A percentile compares a stretch with the other conserved stretches of the same genome.
Evolutionary conservation across 2,113 vertebrate genomes (phyloP).

Genomic region (Myxocyprinus asiaticus): DNA sequence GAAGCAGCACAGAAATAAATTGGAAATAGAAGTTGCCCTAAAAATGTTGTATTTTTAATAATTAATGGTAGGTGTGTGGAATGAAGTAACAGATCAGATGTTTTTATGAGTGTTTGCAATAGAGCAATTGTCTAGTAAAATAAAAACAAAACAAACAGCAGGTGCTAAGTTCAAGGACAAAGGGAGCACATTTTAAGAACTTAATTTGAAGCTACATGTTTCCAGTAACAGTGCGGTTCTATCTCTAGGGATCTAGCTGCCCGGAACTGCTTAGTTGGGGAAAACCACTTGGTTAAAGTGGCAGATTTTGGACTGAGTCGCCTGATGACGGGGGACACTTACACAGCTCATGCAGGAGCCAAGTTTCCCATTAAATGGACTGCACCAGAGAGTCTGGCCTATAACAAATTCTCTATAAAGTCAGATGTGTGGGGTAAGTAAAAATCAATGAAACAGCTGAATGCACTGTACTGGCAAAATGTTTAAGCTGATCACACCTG

Average conservation of each 20-base stretch:
- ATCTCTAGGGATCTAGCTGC: conserved; percentile 89
- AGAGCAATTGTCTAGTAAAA: too few relatives aligned
- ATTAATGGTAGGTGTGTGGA: too few relatives aligned
- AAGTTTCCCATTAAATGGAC: conserved; percentile 99
- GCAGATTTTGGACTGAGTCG: conserved; percentile 97
- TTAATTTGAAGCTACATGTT: not conserved
- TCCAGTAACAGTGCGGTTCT: not conserved
- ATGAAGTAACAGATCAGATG: too few relatives aligned
- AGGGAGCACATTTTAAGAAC: not conserved
- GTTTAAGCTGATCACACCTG: not conserved
- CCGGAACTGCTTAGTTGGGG: conserved; percentile 97
- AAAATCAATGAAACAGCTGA: not conserved
- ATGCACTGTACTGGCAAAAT: not conserved
- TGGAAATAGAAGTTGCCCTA: too few relatives aligned
- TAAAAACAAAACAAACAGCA: too few relatives aligned
- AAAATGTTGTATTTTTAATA: too few relatives aligned
- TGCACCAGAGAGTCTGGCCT: conserved; percentile 94
- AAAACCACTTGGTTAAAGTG: conserved; percentile 98
- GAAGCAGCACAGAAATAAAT: too few relatives aligned
- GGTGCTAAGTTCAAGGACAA: not conserved
- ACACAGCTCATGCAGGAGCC: conserved; percentile 93
- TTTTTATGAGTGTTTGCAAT: too few relatives aligned
- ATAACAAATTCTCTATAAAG: conserved; percentile 99
- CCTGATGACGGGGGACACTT: conserved; percentile 95
- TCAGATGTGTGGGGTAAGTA: conserved; percentile 96